Base-by-base conservation (phyloP, 2,113 vertebrate species). In the Reinhardtius hippoglossoides region DNA sequence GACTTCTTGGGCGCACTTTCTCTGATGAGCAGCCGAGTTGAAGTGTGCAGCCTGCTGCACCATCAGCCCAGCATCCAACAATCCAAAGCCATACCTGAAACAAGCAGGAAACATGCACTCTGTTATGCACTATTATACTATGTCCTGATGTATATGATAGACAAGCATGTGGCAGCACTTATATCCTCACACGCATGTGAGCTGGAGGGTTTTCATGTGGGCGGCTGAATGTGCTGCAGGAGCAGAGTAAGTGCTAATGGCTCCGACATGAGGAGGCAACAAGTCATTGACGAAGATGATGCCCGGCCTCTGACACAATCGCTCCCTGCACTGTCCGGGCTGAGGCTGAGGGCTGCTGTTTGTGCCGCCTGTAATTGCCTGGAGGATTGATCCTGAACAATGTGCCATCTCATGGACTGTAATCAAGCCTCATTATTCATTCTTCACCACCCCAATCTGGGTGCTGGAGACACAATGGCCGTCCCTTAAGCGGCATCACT, bases 381-480 rank as follows among this genome's bases (percentile, higher is more conserved):
- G 68, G 81, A 89, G 91, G 91, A 94, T 92, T 92, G 92, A 93
- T 93, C 93, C 92, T 83, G 92, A 92, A 91, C 91, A 91, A 90
- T 87, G 87, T 87, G 85, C 83, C 89, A 88, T 92, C 87, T 91
- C 86, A 85, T 80, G 50, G 90, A 83, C 91, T 84, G 92, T 90
- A 94, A 94, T 95, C 94, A 94, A 93, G 87, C 84, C 85, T 92
- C 91, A 94, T 94, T 93, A 94, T 93, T 94, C 91, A 93, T 89
- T 89, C 88, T 90, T 90, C 87, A 88, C 85, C 89, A 81, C 73
- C 72, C 74, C 86, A 88, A 81, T 91, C 82, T 88, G 85, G 81
- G 84, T 74, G 80, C 85, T 75, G 82, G 84, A 80, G 86, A 88
- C 86, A 92, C 85, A 91, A 93, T 89, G 84, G 83, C 72, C 50